Conservation (phyloP, 2,113 vertebrate species). For the Cebidichthys violaceus region DNA sequence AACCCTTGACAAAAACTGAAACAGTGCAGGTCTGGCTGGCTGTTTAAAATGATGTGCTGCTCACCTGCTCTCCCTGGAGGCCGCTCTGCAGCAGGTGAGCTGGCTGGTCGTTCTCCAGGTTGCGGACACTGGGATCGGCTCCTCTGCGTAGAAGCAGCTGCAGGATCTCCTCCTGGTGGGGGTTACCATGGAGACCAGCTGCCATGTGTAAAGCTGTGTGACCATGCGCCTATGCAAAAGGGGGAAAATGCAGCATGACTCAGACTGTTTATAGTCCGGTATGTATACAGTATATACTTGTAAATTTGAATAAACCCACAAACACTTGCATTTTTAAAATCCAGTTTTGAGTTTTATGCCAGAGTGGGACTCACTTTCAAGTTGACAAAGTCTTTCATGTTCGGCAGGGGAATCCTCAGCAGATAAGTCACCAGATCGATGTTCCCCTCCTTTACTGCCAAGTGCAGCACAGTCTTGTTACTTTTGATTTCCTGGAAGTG, state of each 20-base stretch:
- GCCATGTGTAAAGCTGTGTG: constrained; percentile 95
- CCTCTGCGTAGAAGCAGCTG: constrained; percentile 85
- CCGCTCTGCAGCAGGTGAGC: constrained; percentile 89
- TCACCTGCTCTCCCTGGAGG: constrained; percentile 86
- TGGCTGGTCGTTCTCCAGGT: constrained; percentile 92
- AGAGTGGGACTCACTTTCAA: constrained; percentile 86
- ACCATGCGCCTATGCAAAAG: constrained; percentile 87
- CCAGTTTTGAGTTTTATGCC: constrained; percentile 11
- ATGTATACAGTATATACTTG: background rate
- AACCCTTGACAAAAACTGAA: background rate
- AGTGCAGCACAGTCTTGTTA: constrained; percentile 90
- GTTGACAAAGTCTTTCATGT: constrained; percentile 89
- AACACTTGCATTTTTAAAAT: background rate
- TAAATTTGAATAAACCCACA: background rate
- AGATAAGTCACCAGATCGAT: constrained; percentile 86
- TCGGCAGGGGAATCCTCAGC: constrained; percentile 79
- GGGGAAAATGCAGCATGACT: constrained; percentile 9
- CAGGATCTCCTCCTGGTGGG: constrained; percentile 87
- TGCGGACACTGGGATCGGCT: constrained; percentile 90
- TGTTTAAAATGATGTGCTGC: background rate
- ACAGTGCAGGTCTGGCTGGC: background rate
- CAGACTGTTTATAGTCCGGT: constrained; percentile 1
- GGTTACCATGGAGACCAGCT: constrained; percentile 87
- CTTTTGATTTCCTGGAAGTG: constrained; percentile 91
- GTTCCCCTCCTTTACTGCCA: constrained; percentile 92